Conservation (phyloP, 1,140 invertebrate genomes). For the Micrasema longulum region DNA sequence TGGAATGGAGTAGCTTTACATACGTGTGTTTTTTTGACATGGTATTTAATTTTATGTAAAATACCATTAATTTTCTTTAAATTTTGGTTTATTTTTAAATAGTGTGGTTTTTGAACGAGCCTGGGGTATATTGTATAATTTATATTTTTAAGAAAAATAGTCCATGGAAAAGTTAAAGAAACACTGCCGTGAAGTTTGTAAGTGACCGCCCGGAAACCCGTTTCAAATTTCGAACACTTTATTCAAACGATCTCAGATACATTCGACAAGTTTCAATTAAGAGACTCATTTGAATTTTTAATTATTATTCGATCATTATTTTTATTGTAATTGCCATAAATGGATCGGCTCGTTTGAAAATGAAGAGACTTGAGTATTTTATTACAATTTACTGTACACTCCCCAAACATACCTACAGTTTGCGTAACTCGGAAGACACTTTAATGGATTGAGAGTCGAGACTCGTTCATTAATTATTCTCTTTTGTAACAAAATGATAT, state of each 20-base stretch:
- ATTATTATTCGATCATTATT: conserved; percentile 13
- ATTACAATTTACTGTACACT: conserved; percentile 14
- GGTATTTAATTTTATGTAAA: too few relatives aligned
- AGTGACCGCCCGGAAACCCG: conserved; percentile 24
- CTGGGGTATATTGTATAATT: too few relatives aligned
- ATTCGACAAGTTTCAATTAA: conserved; percentile 24
- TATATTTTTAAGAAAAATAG: too few relatives aligned
- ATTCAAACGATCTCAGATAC: conserved; percentile 27
- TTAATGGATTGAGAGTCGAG: too few relatives aligned
- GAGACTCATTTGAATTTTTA: conserved; percentile 28
- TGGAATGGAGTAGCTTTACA: too few relatives aligned
- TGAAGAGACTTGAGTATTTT: conserved; percentile 12
- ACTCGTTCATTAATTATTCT: too few relatives aligned
- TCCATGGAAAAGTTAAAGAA: too few relatives aligned
- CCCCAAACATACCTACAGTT: conserved; percentile 1
- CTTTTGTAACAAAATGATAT: too few relatives aligned
- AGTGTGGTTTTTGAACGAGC: too few relatives aligned
- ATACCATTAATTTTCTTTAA: too few relatives aligned
- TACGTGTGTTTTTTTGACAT: too few relatives aligned
- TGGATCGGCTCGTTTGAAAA: conserved; percentile 23
- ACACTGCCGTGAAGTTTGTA: not conserved
- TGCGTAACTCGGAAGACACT: conserved; percentile 20
- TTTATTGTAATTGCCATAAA: conserved; percentile 33
- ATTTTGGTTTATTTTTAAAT: too few relatives aligned
- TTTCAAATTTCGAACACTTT: conserved; percentile 24